Conservation (phyloP, 2,888 invertebrate species). For the Miltochrista miniata region DNA sequence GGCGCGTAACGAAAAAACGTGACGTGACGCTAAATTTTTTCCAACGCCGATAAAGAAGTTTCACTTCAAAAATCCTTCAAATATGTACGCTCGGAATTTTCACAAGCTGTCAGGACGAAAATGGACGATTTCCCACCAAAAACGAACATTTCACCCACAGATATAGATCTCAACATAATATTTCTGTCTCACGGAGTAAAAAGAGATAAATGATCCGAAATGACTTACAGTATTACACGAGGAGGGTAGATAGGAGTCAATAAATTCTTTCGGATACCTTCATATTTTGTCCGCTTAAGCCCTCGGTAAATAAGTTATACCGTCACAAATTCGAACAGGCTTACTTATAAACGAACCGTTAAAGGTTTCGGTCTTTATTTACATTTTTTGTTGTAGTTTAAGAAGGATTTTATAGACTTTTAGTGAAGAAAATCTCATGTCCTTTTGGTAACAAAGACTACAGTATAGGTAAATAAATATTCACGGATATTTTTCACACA, state of each 20-base stretch:
- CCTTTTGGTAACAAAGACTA: too few species aligned
- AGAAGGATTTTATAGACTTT: too few species aligned
- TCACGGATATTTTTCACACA: too few species aligned
- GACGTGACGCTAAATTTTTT: too few species aligned
- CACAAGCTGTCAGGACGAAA: background rate
- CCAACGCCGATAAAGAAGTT: too few species aligned
- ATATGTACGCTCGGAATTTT: background rate
- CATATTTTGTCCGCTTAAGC: constrained; percentile 25
- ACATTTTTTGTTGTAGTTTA: background rate
- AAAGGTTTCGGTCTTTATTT: background rate
- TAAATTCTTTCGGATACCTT: constrained; percentile 20
- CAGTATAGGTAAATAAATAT: too few species aligned
- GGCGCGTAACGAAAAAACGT: too few species aligned
- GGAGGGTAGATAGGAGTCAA: constrained; percentile 4
- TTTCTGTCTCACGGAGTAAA: background rate
- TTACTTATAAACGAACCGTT: too few species aligned
- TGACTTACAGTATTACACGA: constrained; percentile 5
- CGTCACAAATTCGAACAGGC: constrained; percentile 10
- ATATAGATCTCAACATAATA: constrained; percentile 2
- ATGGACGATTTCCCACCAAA: background rate
- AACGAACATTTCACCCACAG: background rate
- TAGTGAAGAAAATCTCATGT: too few species aligned
- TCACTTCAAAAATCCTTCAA: too few species aligned
- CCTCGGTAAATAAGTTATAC: constrained; percentile 18
- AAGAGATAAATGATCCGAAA: constrained; percentile 11